A percentile compares a stretch with the other conserved stretches of the same genome.
phyloP scores from a whole-genome alignment of 2,797 vertebrate genomes.

The Sternotherus odoratus region DNA sequence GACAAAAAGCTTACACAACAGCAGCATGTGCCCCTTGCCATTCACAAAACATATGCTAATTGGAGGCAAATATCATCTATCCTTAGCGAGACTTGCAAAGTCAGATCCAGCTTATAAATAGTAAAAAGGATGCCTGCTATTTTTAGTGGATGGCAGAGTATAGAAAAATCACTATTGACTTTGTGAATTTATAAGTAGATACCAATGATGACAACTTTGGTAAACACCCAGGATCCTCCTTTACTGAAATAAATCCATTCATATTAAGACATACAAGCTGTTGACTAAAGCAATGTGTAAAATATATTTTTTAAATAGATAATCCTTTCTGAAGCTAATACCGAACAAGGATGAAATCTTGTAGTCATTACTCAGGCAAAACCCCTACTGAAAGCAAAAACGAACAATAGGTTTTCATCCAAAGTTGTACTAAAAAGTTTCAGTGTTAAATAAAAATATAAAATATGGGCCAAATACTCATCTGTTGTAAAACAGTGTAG shows the following conservation, averaged over 20 bases:
- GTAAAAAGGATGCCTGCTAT: neutral
- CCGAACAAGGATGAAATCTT: neutral
- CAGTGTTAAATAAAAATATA: neutral
- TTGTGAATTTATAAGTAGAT: accelerated
- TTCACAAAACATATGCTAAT: slow-evolving; percentile 71
- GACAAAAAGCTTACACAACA: neutral
- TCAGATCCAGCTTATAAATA: neutral
- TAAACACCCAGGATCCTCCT: neutral
- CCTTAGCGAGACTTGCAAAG: slow-evolving; percentile 24
- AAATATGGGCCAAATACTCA: neutral
- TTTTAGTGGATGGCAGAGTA: accelerated
- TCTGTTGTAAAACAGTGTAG: neutral
- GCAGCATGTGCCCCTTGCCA: slow-evolving; percentile 38
- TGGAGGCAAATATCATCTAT: slow-evolving; percentile 59
- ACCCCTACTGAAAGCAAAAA: neutral
- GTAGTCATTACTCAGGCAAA: neutral
- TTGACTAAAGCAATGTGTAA: neutral
- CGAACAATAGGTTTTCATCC: neutral
- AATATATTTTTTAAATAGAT: neutral
- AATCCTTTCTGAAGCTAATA: neutral
- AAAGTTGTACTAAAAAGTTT: neutral
- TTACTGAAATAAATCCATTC: neutral
- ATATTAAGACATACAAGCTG: neutral
- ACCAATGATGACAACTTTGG: accelerated
- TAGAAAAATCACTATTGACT: neutral